Evolutionary conservation across 1,140 invertebrate genomes (phyloP), one percentile per base, ranked within the genome.

Genomic region (Magallana angulata): DNA sequence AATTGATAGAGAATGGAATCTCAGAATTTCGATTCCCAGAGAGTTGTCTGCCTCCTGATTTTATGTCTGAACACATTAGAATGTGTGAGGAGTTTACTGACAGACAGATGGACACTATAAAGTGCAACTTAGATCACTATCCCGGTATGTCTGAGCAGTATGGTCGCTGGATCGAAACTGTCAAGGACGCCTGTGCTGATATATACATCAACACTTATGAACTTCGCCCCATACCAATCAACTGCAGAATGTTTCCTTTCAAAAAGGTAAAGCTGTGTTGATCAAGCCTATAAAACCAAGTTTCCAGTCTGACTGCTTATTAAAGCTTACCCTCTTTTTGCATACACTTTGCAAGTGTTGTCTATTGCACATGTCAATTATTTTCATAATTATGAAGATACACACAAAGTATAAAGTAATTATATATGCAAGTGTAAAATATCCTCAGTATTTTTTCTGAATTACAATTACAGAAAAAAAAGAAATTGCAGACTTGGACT

Each of bases 21-120:
- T 14, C 12, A 36, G n/a, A 64, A 1, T 81, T 16, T 0, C 93
- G 98, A 91, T 97, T 97, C 93, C 91, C 94, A 5, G 92, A 95
- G 62, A 92, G 96, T 5, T 94, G 96, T 84, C 96, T 98, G 76
- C 97, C 97, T 14, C 89, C 95, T 1, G 92, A 93, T 71, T 98
- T 98, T 93, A 88, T 98, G 1, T 92, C 96, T n/a, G 96, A 97
- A 93, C 95, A 98, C 30, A 94, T 96, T 18, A 92, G 95, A 1
- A 97, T 96, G 80, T 94, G 93, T 89, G n/a, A 84, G 30, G 57
- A 83, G 9, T 94, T 94, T 84, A 85, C 86, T 36, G 64, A 85
- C 8, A 89, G 88, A 64, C 93, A 94, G 88, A 86, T 88, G 24
- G 80, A 90, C 36, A 93, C 93, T 7, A 94, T 94, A 18, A 14